Percentiles rank a stretch among this genome's conserved stretches.
These are phyloP conservation scores for Falcunculus frontatus DNA, from an alignment of 2,113 vertebrate species.

Conservation along the genomic window DNA sequence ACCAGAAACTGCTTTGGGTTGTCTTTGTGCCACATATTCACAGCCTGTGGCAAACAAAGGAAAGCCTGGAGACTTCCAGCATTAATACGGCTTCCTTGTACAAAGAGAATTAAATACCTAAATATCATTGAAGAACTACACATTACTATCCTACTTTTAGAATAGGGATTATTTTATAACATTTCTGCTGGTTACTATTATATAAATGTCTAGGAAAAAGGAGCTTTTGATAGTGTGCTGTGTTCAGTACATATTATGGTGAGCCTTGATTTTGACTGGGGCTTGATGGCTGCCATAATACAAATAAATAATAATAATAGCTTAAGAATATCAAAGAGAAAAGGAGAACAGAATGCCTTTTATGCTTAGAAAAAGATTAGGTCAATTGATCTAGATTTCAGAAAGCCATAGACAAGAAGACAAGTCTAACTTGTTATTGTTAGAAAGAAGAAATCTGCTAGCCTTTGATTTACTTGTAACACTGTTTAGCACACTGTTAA, in stretches of 20 bases:
- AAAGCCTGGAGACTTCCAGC: neutral
- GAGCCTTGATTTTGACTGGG: constrained; percentile 28
- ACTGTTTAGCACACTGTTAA: constrained; percentile 63
- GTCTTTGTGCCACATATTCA: neutral
- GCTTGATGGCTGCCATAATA: neutral
- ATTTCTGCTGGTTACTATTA: neutral
- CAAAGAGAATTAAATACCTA: neutral
- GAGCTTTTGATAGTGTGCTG: neutral
- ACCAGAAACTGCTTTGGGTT: neutral
- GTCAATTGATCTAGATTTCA: constrained; percentile 65
- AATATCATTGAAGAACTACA: neutral
- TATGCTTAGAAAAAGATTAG: constrained; percentile 63
- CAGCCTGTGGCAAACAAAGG: neutral
- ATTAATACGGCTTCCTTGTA: neutral
- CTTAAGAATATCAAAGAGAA: constrained; percentile 57
- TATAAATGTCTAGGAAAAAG: neutral
- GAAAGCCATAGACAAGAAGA: constrained; percentile 57
- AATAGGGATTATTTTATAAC: neutral
- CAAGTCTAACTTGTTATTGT: constrained; percentile 63
- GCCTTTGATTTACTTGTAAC: constrained; percentile 66
- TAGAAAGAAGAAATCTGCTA: constrained; percentile 49
- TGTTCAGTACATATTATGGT: neutral
- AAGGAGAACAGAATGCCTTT: constrained; percentile 44
- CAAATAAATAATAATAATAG: constrained; percentile 62
- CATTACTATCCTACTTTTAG: neutral